Conservation (phyloP, 2,797 vertebrate species). For the Falco biarmicus region DNA sequence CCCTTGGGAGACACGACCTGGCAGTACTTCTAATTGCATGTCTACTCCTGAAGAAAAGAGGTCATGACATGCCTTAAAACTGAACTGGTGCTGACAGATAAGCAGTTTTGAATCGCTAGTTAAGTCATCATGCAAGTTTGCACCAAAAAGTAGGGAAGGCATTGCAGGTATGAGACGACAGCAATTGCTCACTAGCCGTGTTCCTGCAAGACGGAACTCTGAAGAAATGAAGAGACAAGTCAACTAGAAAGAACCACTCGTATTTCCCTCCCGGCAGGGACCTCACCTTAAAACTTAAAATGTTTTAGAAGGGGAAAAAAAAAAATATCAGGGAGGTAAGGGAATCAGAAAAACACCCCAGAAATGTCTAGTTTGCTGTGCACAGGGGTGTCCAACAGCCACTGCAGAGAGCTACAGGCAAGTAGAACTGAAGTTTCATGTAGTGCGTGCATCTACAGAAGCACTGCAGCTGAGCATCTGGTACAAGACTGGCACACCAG, state of each 20-base stretch:
- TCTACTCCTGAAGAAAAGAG: not conserved
- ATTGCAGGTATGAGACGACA: not conserved
- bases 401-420: not conserved
- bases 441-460: not conserved
- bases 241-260: not conserved
- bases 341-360: not conserved
- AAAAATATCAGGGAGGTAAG: not conserved
- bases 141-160: not conserved
- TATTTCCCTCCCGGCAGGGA: not conserved
- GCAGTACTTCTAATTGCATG: accelerated
- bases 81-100: not conserved
- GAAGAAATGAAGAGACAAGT: not conserved
- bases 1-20: not conserved
- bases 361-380: not conserved
- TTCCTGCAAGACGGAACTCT: not conserved
- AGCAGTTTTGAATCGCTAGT: not conserved
- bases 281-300: not conserved
- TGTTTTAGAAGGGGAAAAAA: not conserved
- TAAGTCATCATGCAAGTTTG: not conserved
- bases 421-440: not conserved
- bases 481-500: accelerated
- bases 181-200: not conserved
- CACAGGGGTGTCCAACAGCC: not conserved
- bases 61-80: not conserved
- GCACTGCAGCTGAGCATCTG: accelerated